Evolutionary conservation across 2,113 vertebrate genomes (phyloP), one percentile per base, ranked within the genome.

Genomic region (Anolis carolinensis): DNA sequence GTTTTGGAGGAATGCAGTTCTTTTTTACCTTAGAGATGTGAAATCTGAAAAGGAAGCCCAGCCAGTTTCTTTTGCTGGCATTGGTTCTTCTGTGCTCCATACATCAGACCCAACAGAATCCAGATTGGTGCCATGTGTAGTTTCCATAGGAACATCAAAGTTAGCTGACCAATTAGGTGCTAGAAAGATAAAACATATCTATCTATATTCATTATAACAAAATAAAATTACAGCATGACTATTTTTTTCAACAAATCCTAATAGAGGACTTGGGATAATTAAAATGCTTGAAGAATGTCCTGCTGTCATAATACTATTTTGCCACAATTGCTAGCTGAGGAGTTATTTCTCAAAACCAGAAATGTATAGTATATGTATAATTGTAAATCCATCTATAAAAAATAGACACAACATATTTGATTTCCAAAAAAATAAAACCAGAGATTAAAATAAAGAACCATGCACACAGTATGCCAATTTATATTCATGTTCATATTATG

Each of bases 111-210:
- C 96, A 91, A 95, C 95, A 18, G 94, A 96, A 89, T 97, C 96
- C 44, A 97, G 88, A 8, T 91, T 94, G 25, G 96, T 92, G 10
- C 97, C 96, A 1, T 97, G 97, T 4, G 98, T 95, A 0, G 98
- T 99, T 90, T 99, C 98, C 98, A 99, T 99, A 63, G 98, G 98
- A 85, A 99, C 96, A 50, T 99, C 98, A 30, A 99, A 99, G 91
- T 96, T 99, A 70, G 98, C 98, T 1, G 98, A 98, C 98, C 98
- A 99, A 89, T 95, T 97, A 0, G 97, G 97, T 34, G 97, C 98
- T 99, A 48, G 79, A 92, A 93, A 83, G 48, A 84, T 32, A 59
- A 59, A 59, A 59, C 55, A 59, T 16, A 59, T 4, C 4, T 59
- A 59, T 4, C 1, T 59, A 16, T 59, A 59, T 18, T 18, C 1